A percentile compares a stretch with the other conserved stretches of the same genome.
Evolutionary conservation across 1,140 invertebrate species (phyloP).

Genomic region (Gerris buenoi): DNA sequence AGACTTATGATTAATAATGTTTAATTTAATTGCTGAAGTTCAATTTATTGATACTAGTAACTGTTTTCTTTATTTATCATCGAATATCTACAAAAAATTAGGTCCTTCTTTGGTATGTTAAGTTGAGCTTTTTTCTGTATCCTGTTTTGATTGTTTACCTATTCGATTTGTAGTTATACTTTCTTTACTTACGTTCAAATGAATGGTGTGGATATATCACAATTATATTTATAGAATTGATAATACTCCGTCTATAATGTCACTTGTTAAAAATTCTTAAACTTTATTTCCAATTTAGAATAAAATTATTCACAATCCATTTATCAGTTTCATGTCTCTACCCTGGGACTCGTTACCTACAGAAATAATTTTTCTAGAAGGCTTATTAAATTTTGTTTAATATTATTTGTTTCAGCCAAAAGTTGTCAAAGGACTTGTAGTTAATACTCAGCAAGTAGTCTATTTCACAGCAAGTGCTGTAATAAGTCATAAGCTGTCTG

Average conservation of each 20-base stretch:
- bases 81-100: background rate
- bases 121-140: too few relatives aligned
- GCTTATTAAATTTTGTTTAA: background rate
- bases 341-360: too few relatives aligned
- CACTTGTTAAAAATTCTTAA: too few relatives aligned
- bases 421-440: background rate
- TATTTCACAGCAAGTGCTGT: background rate
- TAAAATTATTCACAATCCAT: too few relatives aligned
- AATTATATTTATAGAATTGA: too few relatives aligned
- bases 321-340: too few relatives aligned
- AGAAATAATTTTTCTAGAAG: too few relatives aligned
- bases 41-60: conserved; percentile 18
- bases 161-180: background rate
- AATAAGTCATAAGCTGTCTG: background rate
- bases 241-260: too few relatives aligned
- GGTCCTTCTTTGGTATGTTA: conserved; percentile 2
- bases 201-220: too few relatives aligned
- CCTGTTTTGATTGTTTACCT: background rate
- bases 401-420: background rate
- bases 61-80: conserved; percentile 20
- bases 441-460: background rate
- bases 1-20: too few relatives aligned
- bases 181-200: background rate
- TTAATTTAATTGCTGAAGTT: conserved; percentile 16
- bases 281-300: too few relatives aligned